These are phyloP conservation scores for Zingel zingel DNA, from an alignment of 2,113 vertebrate species.

Conservation along the genomic window DNA sequence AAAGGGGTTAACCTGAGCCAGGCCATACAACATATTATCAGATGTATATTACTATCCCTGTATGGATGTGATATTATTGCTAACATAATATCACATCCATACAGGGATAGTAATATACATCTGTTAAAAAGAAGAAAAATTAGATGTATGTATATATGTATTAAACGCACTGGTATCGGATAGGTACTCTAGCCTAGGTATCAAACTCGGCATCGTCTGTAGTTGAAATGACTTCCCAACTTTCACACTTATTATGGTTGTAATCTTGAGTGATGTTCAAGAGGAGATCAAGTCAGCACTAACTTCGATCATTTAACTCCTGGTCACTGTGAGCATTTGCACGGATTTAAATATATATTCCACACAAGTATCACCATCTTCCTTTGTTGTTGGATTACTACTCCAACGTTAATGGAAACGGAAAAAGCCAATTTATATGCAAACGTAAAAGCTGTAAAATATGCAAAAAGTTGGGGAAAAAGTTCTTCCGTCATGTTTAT, in stretches of 20 bases:
- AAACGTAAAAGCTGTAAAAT: background rate
- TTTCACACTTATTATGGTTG: background rate
- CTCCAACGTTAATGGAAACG: background rate
- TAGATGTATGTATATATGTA: too few species aligned
- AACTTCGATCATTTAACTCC: background rate
- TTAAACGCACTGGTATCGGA: too few species aligned
- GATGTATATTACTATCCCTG: too few species aligned
- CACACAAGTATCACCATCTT: background rate
- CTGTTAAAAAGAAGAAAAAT: too few species aligned
- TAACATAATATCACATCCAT: too few species aligned
- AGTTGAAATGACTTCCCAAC: background rate
- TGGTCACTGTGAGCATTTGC: background rate
- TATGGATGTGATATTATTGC: too few species aligned
- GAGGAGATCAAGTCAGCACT: background rate
- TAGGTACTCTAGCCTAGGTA: too few species aligned
- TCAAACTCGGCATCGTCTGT: too few species aligned
- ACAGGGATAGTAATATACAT: too few species aligned
- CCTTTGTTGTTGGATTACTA: background rate
- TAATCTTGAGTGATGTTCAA: background rate
- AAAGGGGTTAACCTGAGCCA: too few species aligned
- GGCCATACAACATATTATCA: too few species aligned
- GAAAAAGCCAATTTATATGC: background rate
- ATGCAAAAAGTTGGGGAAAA: background rate
- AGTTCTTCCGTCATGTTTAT: background rate
- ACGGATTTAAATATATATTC: background rate